phyloP scores from a whole-genome alignment of 2,888 invertebrate species.

The Operophtera brumata region DNA sequence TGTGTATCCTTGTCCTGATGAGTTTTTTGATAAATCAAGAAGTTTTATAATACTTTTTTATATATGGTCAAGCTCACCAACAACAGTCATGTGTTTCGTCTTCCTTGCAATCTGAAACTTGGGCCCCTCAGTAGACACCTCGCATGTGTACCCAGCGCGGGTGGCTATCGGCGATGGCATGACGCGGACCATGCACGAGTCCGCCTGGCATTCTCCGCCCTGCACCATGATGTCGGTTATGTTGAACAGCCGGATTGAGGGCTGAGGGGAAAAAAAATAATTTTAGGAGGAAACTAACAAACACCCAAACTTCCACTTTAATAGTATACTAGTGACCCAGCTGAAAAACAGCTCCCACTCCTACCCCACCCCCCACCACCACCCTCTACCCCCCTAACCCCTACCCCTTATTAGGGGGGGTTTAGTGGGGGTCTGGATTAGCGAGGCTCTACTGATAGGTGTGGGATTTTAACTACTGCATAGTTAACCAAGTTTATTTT shows the following conservation, averaged over 20 bases:
- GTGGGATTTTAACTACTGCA: no score
- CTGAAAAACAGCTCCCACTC: no score
- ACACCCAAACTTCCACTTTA: not conserved
- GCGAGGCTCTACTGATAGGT: no score
- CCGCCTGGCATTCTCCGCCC: conserved; percentile 63
- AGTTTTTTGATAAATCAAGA: no score
- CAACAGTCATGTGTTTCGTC: conserved; percentile 75
- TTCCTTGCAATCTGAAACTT: conserved; percentile 71
- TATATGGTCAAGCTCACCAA: conserved; percentile 55
- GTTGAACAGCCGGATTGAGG: conserved; percentile 68
- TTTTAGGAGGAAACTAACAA: not conserved
- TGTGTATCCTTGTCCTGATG: no score
- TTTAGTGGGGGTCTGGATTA: no score
- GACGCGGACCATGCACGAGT: conserved; percentile 66
- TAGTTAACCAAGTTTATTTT: no score
- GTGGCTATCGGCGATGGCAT: conserved; percentile 70
- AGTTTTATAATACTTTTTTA: not conserved
- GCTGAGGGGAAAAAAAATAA: conserved; percentile 46
- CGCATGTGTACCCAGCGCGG: conserved; percentile 69
- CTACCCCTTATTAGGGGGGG: no score
- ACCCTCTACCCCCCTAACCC: no score
- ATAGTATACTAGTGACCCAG: no score
- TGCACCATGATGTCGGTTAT: conserved; percentile 70
- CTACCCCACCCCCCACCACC: no score
- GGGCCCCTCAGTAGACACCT: conserved; percentile 73